Evolutionary conservation across 2,113 vertebrate genomes (phyloP).

Genomic region (Pimephales promelas): DNA sequence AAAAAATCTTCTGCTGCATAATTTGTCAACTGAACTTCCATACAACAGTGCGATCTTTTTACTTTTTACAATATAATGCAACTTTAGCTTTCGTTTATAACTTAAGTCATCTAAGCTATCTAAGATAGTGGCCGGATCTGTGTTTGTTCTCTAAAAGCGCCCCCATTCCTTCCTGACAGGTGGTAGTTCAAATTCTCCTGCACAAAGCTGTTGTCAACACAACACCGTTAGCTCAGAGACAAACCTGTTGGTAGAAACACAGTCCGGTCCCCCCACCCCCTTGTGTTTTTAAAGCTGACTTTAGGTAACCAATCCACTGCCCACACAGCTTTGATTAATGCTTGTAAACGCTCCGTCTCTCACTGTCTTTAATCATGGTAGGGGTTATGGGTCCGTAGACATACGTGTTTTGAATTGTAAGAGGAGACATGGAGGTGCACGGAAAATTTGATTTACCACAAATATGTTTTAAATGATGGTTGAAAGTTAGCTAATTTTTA

Average conservation of each 20-base stretch:
- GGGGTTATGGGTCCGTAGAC: slow-evolving; percentile 37
- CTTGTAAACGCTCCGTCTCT: slow-evolving; percentile 42
- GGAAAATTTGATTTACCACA: slow-evolving; percentile 4
- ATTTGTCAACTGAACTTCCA: not conserved
- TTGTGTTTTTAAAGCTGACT: slow-evolving; percentile 43
- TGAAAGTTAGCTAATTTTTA: not conserved
- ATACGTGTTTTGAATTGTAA: slow-evolving; percentile 51
- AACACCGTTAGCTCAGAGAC: slow-evolving; percentile 45
- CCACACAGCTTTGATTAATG: slow-evolving; percentile 60
- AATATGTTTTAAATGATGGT: not conserved
- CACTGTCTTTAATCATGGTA: slow-evolving; percentile 48
- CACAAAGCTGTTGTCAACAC: slow-evolving; percentile 59
- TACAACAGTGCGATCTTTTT: not conserved
- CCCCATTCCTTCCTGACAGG: slow-evolving; percentile 60
- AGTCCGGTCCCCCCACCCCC: slow-evolving; percentile 8
- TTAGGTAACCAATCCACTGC: slow-evolving; percentile 51
- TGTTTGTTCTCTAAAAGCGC: slow-evolving; percentile 55
- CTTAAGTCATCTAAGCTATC: slow-evolving; percentile 4
- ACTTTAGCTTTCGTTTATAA: not conserved
- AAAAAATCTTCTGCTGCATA: not conserved
- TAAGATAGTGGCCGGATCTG: slow-evolving; percentile 44
- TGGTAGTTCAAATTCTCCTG: slow-evolving; percentile 56
- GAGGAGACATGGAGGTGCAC: slow-evolving; percentile 52
- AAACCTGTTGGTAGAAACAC: slow-evolving; percentile 46
- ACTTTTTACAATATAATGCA: not conserved